These are phyloP conservation scores for Zaprionus gabonicus DNA, from an alignment of 1,140 invertebrate genomes.

Conservation along the genomic window DNA sequence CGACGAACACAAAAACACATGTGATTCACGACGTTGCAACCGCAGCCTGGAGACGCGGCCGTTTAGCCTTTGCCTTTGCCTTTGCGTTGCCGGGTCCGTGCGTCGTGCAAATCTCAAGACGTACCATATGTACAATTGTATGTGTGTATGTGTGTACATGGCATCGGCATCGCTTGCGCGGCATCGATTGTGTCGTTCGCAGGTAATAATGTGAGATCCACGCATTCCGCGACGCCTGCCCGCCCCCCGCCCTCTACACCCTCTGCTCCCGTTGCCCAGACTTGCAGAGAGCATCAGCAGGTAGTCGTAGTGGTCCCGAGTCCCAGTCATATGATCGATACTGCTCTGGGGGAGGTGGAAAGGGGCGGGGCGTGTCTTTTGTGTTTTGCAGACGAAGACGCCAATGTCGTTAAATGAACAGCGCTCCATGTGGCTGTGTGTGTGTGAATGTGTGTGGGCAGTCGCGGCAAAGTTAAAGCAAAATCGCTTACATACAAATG, in stretches of 20 bases:
- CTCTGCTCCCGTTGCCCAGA: not conserved
- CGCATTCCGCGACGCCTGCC: conserved; percentile 67
- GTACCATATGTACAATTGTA: not conserved
- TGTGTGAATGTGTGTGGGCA: conserved; percentile 53
- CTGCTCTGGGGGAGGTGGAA: conserved; percentile 47
- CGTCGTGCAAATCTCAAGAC: conserved; percentile 66
- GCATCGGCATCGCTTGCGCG: conserved; percentile 41
- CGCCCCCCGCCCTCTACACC: not conserved
- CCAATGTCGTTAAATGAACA: conserved; percentile 81
- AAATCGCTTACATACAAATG: conserved; percentile 67
- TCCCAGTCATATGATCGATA: conserved; percentile 72
- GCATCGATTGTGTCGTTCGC: conserved; percentile 82
- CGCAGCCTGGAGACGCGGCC: conserved; percentile 24
- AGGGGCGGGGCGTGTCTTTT: conserved; percentile 68
- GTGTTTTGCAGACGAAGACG: conserved; percentile 80
- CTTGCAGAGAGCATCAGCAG: conserved; percentile 63
- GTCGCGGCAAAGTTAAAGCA: conserved; percentile 78
- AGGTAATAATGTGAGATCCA: conserved; percentile 83
- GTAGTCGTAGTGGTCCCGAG: conserved; percentile 59
- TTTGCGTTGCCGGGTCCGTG: conserved; percentile 15
- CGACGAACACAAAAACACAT: conserved; percentile 53
- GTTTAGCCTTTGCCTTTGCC: conserved; percentile 13
- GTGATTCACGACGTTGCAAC: conserved; percentile 59
- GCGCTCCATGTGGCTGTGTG: conserved; percentile 43
- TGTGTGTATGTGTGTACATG: conserved; percentile 2